A percentile compares a stretch with the other conserved stretches of the same genome.
Evolutionary conservation across 2,113 vertebrate genomes (phyloP).

Genomic region (Cyanoramphus novaezelandiae): DNA sequence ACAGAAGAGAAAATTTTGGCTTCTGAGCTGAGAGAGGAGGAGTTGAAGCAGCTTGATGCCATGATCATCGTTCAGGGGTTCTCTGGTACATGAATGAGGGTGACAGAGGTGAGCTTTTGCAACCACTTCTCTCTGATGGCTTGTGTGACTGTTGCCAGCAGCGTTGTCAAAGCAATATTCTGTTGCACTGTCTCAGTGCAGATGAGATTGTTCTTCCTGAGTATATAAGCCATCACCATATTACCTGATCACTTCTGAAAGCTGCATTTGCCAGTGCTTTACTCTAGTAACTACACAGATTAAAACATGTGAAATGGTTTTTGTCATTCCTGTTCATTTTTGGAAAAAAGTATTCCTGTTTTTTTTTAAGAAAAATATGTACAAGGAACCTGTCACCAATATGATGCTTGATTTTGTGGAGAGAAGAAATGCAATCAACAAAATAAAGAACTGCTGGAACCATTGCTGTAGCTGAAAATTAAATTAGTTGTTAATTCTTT

Average conservation of each 20-base stretch:
- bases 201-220: neutral
- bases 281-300: neutral
- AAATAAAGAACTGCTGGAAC: conserved; percentile 41
- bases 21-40: neutral
- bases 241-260: neutral
- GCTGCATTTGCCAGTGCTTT: neutral
- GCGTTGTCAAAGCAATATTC: neutral
- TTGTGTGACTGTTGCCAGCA: neutral
- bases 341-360: neutral
- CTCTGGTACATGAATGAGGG: fast-evolving
- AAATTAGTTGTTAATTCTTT: conserved; percentile 67
- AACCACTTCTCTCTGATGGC: neutral
- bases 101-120: neutral
- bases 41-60: fast-evolving
- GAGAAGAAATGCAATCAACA: conserved; percentile 36
- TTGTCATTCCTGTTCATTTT: neutral
- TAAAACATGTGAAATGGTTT: neutral
- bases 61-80: fast-evolving
- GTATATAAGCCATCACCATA: fast-evolving
- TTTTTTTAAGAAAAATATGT: neutral
- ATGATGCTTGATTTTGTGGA: neutral
- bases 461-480: conserved; percentile 50
- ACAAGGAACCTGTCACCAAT: neutral
- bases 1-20: neutral
- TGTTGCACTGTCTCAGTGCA: neutral